Conservation (phyloP, 2,797 vertebrate genomes). For the Agapornis canus region DNA sequence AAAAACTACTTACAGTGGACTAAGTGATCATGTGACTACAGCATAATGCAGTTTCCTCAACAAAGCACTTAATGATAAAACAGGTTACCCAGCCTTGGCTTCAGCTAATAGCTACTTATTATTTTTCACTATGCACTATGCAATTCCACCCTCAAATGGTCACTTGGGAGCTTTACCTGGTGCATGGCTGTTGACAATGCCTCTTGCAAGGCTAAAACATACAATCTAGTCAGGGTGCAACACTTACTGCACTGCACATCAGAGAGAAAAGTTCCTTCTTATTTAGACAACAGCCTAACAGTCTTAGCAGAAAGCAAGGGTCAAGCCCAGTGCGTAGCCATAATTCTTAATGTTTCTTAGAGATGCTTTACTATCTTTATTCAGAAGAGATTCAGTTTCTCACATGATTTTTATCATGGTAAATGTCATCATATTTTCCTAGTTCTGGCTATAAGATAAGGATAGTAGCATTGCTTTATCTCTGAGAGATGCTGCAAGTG, state of each 20-base stretch:
- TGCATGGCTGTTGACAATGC: neutral
- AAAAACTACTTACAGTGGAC: neutral
- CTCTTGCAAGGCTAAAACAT: neutral
- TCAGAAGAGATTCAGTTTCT: neutral
- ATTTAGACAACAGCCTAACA: neutral
- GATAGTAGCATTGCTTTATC: neutral
- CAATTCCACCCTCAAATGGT: neutral
- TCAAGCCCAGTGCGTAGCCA: neutral
- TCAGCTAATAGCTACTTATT: neutral
- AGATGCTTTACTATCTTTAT: neutral
- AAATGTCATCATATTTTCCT: neutral
- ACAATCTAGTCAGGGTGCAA: neutral
- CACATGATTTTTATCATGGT: neutral
- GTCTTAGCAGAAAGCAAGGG: neutral
- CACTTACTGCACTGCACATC: accelerated
- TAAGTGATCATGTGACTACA: neutral
- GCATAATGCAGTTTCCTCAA: neutral
- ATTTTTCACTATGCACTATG: neutral
- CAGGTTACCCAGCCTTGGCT: neutral
- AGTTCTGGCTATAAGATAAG: neutral
- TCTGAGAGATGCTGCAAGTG: neutral
- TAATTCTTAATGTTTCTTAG: neutral
- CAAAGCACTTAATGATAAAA: neutral
- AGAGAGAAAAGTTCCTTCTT: neutral
- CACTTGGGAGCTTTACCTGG: neutral